These are phyloP conservation scores for Lindbergichthys nudifrons DNA, from an alignment of 2,797 vertebrate genomes.

Conservation along the genomic window DNA sequence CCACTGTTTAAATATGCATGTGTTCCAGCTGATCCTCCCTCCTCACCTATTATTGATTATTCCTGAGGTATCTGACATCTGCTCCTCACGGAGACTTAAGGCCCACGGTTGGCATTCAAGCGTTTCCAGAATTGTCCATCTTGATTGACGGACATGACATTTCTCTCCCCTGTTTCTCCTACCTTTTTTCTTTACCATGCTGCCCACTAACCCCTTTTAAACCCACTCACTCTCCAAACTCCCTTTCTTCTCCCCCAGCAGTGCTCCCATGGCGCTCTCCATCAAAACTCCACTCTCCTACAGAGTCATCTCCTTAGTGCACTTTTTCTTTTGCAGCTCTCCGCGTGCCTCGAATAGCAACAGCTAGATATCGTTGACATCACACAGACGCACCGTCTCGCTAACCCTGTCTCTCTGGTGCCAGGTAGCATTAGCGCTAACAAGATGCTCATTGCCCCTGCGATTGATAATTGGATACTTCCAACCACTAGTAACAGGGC, in stretches of 20 bases:
- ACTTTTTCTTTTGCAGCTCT: conserved; percentile 41
- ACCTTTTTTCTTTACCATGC: conserved; percentile 48
- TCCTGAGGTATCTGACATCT: conserved; percentile 17
- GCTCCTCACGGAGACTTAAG: conserved; percentile 24
- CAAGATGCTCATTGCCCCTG: conserved; percentile 66
- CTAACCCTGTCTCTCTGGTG: conserved; percentile 61
- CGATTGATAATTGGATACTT: conserved; percentile 72
- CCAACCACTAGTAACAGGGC: conserved; percentile 45
- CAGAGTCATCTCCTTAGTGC: conserved; percentile 45
- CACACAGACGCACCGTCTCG: conserved; percentile 32
- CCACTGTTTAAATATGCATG: background rate
- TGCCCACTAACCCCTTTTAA: conserved; percentile 50
- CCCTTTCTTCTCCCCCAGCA: conserved; percentile 22
- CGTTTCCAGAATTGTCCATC: conserved; percentile 23
- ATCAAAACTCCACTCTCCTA: conserved; percentile 62
- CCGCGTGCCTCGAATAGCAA: conserved; percentile 62
- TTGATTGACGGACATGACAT: conserved; percentile 62
- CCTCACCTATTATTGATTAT: conserved; percentile 23
- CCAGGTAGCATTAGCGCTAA: conserved; percentile 71
- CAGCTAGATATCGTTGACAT: conserved; percentile 52
- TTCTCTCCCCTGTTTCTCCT: conserved; percentile 44
- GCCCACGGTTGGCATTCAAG: conserved; percentile 4
- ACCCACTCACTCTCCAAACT: conserved; percentile 43
- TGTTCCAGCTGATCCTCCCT: conserved; percentile 8
- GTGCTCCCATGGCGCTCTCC: conserved; percentile 37